Conservation (phyloP, 2,113 vertebrate genomes). For the Eolophus roseicapilla region DNA sequence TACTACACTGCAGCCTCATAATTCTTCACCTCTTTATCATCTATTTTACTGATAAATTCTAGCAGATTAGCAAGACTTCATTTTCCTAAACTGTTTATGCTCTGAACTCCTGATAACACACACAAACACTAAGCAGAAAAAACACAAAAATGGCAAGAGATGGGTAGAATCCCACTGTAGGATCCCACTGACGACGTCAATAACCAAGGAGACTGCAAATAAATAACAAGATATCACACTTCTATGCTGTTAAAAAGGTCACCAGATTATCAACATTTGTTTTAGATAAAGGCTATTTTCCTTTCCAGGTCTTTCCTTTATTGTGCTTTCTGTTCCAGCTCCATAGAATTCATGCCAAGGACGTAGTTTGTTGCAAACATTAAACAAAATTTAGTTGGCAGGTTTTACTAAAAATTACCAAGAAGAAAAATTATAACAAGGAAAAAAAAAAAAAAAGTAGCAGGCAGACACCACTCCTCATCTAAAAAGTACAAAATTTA, state of each 20-base stretch:
- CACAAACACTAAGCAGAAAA: neutral
- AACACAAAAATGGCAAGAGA: neutral
- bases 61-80: neutral
- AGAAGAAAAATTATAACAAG: neutral
- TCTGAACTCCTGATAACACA: neutral
- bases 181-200: neutral
- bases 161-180: neutral
- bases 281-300: neutral
- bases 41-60: neutral
- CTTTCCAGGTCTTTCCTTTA: neutral
- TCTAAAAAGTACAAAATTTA: neutral
- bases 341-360: neutral
- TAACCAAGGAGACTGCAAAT: neutral
- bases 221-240: neutral
- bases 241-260: neutral
- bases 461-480: neutral
- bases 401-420: neutral
- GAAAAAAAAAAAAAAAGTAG: neutral
- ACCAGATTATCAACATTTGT: neutral
- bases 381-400: neutral
- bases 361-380: neutral
- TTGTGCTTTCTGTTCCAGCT: neutral
- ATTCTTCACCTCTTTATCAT: neutral
- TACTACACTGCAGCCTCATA: neutral
- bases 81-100: neutral